Base-by-base conservation (phyloP, 2,888 invertebrate species). In the Clunio marinus region DNA sequence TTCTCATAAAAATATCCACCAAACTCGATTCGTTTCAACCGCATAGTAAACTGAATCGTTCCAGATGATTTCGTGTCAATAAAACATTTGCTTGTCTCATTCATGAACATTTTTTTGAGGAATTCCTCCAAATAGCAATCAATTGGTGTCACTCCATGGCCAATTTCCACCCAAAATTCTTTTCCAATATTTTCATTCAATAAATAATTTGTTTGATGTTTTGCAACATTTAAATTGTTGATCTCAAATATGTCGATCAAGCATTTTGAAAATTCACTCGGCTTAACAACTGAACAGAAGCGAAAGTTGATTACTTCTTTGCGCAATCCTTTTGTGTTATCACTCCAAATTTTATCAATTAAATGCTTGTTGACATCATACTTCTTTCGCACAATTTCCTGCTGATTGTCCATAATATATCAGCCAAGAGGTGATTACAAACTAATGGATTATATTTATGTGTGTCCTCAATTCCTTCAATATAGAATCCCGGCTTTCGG, bases 71-170 rank as follows among this genome's bases (percentile, higher is more conserved):
- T 76, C 0, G 78, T 74, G 58, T 71, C 70, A 58, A 83, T 77
- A 20, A 71, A 74, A 71, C 83, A 80, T n/a, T 72, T 73, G 0
- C 83, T 77, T 8, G 74, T 75, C 76, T 83, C 83, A 17, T 79
- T 78, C 2, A 74, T 72, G 27, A 78, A 70, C 80, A 83, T 82
- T 69, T 80, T 80, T 67, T 76, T 76, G 68, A 83, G 73, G 59
- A 81, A 75, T 58, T 79, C 72, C 72, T 83, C 81, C 55, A 83
- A 71, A 70, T 80, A 77, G 69, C 77, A 78, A 70, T 82, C 82
- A 63, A 82, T 73, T 2, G 80, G 78, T 2, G 78, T 77, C 68
- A 77, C 71, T 41, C 76, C 78, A 62, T 80, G 76, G 0, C 83
- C 82, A 73, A 83, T 77, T 70, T 76, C 73, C 27, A 77, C 60